Conservation (phyloP, 2,888 invertebrate genomes). For the Callimorpha dominula region DNA sequence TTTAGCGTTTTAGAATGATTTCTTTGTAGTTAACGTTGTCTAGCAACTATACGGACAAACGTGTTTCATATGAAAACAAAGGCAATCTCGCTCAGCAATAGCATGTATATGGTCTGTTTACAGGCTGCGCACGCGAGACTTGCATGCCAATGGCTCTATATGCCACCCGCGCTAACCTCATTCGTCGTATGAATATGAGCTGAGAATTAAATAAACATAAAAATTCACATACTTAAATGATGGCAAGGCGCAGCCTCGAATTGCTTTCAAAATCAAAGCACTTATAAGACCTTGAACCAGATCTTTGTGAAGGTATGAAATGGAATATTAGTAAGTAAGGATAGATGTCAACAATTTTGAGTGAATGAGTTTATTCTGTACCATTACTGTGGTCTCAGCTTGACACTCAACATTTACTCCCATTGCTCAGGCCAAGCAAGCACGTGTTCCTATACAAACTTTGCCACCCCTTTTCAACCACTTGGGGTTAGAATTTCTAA, state of each 20-base stretch:
- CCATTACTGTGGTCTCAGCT: neutral
- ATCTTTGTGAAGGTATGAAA: conserved; percentile 25
- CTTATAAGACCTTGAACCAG: conserved; percentile 25
- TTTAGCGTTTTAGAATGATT: neutral
- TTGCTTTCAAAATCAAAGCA: conserved; percentile 41
- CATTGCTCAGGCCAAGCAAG: too few relatives aligned
- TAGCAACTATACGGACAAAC: conserved; percentile 26
- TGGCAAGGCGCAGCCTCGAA: conserved; percentile 46
- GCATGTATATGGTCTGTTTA: conserved; percentile 74
- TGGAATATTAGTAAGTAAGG: neutral
- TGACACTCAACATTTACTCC: too few relatives aligned
- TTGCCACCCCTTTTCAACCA: too few relatives aligned
- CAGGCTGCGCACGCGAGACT: conserved; percentile 50
- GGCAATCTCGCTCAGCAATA: conserved; percentile 48
- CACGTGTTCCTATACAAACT: too few relatives aligned
- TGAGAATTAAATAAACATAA: conserved; percentile 54
- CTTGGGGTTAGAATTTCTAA: too few relatives aligned
- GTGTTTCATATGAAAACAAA: conserved; percentile 55
- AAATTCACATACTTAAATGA: conserved; percentile 44
- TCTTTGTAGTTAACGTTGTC: conserved; percentile 23
- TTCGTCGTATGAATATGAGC: conserved; percentile 55
- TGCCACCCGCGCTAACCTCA: conserved; percentile 46
- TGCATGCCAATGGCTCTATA: conserved; percentile 64
- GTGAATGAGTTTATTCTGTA: neutral
- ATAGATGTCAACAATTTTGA: neutral